These are phyloP conservation scores for Ips nitidus DNA, from an alignment of 1,140 invertebrate genomes.

Conservation along the genomic window DNA sequence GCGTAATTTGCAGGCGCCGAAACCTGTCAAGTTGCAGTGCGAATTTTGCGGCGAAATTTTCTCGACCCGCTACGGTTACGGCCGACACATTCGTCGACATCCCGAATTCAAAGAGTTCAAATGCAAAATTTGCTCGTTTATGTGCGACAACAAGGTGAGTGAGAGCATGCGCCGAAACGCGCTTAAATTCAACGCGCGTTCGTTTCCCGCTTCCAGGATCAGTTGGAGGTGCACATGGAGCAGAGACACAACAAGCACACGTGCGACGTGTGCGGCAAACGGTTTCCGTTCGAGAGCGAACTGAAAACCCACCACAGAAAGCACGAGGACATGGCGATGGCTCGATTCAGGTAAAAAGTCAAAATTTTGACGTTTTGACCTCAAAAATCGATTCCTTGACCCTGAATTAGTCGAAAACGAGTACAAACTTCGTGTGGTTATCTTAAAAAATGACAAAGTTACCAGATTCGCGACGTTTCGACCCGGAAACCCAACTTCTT, in stretches of 20 bases:
- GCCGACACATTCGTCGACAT: constrained; percentile 26
- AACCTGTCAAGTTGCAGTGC: constrained; percentile 28
- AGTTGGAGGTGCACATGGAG: constrained; percentile 29
- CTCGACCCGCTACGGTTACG: constrained; percentile 28
- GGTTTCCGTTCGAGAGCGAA: constrained; percentile 30
- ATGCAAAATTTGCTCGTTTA: constrained; percentile 31
- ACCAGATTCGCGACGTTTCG: no score
- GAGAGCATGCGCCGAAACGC: neutral
- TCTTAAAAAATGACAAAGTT: no score
- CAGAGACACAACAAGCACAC: constrained; percentile 29
- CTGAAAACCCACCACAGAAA: constrained; percentile 29
- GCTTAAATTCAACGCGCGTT: neutral
- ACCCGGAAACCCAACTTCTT: no score
- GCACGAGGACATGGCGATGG: constrained; percentile 29
- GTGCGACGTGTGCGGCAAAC: constrained; percentile 28
- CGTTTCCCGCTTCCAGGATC: constrained; percentile 10
- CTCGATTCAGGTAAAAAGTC: constrained; percentile 16
- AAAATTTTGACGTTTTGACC: no score
- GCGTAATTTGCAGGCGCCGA: constrained; percentile 16
- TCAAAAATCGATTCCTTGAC: no score
- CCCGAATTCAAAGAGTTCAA: constrained; percentile 30
- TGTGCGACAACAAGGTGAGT: constrained; percentile 28
- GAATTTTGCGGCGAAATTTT: constrained; percentile 34
- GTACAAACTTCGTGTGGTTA: no score
- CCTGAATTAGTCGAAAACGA: no score